These are phyloP conservation scores for Salvelinus namaycush DNA, from an alignment of 2,113 vertebrate genomes.

Conservation along the genomic window DNA sequence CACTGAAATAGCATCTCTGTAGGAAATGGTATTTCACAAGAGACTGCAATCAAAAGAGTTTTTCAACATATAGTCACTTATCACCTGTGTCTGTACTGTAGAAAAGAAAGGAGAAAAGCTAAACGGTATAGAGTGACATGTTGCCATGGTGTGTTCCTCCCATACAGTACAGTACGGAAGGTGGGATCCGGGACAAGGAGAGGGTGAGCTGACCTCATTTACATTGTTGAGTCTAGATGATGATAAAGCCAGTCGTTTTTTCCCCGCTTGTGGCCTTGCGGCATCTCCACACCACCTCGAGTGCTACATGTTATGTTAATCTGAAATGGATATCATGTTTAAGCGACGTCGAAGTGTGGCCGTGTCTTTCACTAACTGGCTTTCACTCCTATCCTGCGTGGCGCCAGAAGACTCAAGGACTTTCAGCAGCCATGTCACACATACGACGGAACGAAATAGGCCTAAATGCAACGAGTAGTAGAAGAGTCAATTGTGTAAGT, in stretches of 20 bases:
- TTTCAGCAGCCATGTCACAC: not conserved
- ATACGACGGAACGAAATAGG: not conserved
- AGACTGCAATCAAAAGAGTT: not conserved
- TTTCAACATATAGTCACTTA: not conserved
- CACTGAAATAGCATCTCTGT: not conserved
- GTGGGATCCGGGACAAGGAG: not conserved
- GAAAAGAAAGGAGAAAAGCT: not conserved
- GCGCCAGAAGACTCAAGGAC: slow-evolving; percentile 6
- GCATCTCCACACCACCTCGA: not conserved
- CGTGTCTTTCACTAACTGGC: slow-evolving; percentile 1
- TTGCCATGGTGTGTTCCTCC: not conserved
- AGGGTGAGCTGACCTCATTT: slow-evolving; percentile 22
- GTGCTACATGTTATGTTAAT: slow-evolving; percentile 1
- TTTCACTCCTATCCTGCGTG: not conserved
- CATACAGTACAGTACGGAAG: not conserved
- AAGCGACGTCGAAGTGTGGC: no score
- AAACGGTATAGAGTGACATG: not conserved
- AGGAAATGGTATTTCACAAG: not conserved
- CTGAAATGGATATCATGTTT: slow-evolving; percentile 16
- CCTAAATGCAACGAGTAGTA: not conserved
- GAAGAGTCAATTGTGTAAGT: not conserved
- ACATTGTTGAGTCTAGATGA: slow-evolving; percentile 15
- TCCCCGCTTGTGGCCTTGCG: not conserved
- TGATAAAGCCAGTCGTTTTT: slow-evolving; percentile 12
- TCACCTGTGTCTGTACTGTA: no score